These are phyloP conservation scores for Mastacembelus armatus DNA, from an alignment of 2,797 vertebrate genomes.

Conservation along the genomic window DNA sequence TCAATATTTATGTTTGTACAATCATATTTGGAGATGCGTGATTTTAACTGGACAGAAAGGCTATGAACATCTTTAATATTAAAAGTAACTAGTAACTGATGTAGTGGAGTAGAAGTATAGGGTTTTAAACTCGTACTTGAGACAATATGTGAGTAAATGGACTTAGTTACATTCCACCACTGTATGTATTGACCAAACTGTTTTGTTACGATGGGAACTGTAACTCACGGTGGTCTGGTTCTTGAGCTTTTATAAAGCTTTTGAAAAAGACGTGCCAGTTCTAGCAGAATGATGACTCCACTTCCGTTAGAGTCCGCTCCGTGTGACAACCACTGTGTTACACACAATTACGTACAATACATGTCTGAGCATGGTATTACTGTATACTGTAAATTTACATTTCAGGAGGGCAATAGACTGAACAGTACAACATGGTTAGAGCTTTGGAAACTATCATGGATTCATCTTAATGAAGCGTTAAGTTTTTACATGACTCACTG, in stretches of 20 bases:
- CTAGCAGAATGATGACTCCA: slow-evolving; percentile 83
- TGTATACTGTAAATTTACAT: background rate
- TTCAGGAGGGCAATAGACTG: background rate
- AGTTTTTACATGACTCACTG: slow-evolving; percentile 74
- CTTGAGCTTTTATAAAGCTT: slow-evolving; percentile 78
- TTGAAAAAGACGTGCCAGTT: slow-evolving; percentile 85
- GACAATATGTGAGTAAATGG: background rate
- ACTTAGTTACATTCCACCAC: background rate
- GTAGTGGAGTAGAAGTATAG: too few species aligned
- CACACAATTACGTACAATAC: slow-evolving; percentile 17
- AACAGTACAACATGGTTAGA: background rate
- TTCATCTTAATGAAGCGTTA: background rate
- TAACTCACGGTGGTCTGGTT: slow-evolving; percentile 82
- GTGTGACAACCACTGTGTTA: slow-evolving; percentile 83
- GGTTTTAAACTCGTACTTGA: too few species aligned
- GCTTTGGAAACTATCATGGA: background rate
- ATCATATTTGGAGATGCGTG: too few species aligned
- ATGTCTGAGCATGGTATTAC: background rate
- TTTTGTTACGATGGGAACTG: background rate
- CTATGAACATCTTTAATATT: too few species aligned
- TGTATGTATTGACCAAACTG: background rate
- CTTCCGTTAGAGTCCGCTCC: slow-evolving; percentile 88
- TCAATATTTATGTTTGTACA: too few species aligned
- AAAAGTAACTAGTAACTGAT: too few species aligned
- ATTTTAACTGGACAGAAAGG: too few species aligned